Evolutionary conservation across 2,888 invertebrate species (phyloP).

Genomic region (Hydropsyche betteni): DNA sequence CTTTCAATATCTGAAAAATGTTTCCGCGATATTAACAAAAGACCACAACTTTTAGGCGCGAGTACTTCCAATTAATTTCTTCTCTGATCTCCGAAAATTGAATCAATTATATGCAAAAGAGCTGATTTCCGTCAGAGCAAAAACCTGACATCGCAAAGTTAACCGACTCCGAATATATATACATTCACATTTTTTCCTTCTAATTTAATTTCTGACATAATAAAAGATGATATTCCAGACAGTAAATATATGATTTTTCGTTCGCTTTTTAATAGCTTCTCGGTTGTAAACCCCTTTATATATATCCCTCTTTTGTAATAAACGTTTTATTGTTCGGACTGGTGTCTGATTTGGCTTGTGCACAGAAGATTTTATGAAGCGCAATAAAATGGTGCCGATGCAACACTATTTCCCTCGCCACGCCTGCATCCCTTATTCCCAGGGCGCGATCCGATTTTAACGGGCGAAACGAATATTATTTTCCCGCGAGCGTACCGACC

Average conservation of each 20-base stretch:
- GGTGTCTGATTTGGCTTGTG: conserved; percentile 31
- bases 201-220: background rate
- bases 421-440: conserved; percentile 5
- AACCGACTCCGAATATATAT: background rate
- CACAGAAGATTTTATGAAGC: conserved; percentile 33
- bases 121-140: background rate
- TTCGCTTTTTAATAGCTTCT: background rate
- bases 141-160: conserved; percentile 8
- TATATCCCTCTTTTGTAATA: conserved; percentile 21
- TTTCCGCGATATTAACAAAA: conserved; percentile 21
- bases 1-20: conserved; percentile 35
- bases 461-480: background rate
- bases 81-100: conserved; percentile 19
- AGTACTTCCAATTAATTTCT: conserved; percentile 22
- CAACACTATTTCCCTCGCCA: conserved; percentile 33
- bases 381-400: conserved; percentile 39
- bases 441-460: conserved; percentile 1
- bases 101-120: conserved; percentile 14
- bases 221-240: background rate
- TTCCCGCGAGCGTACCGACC: background rate
- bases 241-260: conserved; percentile 21
- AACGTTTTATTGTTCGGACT: conserved; percentile 31
- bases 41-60: conserved; percentile 9
- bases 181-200: background rate
- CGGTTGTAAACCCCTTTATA: conserved; percentile 1